Conservation (phyloP, 2,113 vertebrate genomes). For the Scolopax mira region DNA sequence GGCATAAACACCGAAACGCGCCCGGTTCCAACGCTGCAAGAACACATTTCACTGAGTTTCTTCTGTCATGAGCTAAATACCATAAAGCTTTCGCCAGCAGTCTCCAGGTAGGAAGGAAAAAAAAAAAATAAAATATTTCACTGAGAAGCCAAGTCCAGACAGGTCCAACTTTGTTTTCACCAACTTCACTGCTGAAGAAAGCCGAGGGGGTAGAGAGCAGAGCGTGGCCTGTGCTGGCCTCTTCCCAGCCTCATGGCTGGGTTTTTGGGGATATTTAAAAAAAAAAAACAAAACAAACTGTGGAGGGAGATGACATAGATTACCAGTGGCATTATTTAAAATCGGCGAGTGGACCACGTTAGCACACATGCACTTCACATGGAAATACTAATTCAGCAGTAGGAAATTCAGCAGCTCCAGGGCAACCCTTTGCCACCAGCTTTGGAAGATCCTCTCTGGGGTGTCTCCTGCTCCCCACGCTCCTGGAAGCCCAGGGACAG, state of each 20-base stretch:
- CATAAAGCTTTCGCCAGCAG: neutral
- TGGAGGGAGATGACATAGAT: neutral
- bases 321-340: neutral
- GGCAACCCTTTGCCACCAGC: neutral
- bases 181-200: neutral
- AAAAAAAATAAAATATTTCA: neutral
- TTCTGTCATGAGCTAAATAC: neutral
- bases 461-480: neutral
- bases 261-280: neutral
- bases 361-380: accelerated
- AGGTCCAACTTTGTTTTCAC: neutral
- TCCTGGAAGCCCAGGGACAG: neutral
- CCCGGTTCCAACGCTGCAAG: neutral
- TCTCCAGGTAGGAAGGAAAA: neutral
- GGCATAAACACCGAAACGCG: neutral
- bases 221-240: neutral
- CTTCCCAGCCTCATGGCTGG: neutral
- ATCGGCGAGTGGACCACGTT: neutral
- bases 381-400: neutral
- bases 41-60: neutral
- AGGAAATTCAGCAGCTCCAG: neutral
- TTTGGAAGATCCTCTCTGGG: neutral
- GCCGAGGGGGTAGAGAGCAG: neutral
- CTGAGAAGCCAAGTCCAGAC: neutral
- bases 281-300: too few relatives aligned